Evolutionary conservation across 2,797 vertebrate genomes (phyloP).

Genomic region (Sarcophilus harrisii): DNA sequence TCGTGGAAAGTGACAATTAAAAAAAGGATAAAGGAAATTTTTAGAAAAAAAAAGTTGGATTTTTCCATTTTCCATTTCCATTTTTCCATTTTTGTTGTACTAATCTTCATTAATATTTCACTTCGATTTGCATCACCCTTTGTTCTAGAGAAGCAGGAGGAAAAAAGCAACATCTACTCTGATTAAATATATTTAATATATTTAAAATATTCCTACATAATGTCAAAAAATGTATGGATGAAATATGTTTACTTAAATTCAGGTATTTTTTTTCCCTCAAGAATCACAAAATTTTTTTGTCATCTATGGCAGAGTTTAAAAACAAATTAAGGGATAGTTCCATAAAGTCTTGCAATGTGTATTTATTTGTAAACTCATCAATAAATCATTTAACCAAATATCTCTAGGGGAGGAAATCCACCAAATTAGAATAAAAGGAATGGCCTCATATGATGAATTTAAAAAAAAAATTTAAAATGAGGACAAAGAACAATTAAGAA

Average conservation of each 20-base stretch:
- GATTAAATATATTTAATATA: background rate
- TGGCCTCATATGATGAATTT: background rate
- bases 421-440: slow-evolving; percentile 1
- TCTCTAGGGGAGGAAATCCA: background rate
- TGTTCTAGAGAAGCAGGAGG: background rate
- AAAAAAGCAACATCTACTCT: background rate
- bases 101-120: background rate
- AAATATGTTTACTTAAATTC: background rate
- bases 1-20: background rate
- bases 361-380: slow-evolving; percentile 26
- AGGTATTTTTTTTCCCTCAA: background rate
- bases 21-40: background rate
- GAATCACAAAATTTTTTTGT: background rate
- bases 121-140: background rate
- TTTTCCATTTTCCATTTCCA: too few species aligned
- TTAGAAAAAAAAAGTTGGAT: background rate
- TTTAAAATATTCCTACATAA: background rate
- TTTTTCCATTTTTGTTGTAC: background rate
- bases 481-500: background rate
- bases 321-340: slow-evolving; percentile 30
- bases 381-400: slow-evolving; percentile 29
- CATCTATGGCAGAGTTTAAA: background rate
- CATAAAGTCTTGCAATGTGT: background rate
- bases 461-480: background rate
- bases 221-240: background rate